phyloP scores from a whole-genome alignment of 2,888 invertebrate species.

The Drosophila formosana region DNA sequence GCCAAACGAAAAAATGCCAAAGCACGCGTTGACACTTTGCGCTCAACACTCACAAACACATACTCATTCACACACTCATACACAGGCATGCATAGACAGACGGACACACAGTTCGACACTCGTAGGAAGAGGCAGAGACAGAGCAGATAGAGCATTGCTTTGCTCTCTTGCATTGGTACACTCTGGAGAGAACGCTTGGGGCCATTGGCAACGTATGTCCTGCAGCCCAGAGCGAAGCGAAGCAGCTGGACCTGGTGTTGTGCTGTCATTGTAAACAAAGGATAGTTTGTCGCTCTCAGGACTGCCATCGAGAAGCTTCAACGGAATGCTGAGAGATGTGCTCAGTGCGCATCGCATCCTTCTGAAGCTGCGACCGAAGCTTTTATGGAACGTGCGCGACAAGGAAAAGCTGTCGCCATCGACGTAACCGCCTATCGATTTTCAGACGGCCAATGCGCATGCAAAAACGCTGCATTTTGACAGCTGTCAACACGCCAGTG shows the following conservation, averaged over 20 bases:
- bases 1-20: conserved; percentile 67
- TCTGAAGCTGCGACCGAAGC: conserved; percentile 32
- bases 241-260: conserved; percentile 26
- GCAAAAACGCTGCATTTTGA: conserved; percentile 70
- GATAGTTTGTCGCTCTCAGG: conserved; percentile 55
- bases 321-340: conserved; percentile 29
- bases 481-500: conserved; percentile 75
- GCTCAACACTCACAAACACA: conserved; percentile 69
- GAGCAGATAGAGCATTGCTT: conserved; percentile 21
- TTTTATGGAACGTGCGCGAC: conserved; percentile 45
- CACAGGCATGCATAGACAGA: conserved; percentile 18
- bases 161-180: conserved; percentile 58
- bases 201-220: conserved; percentile 63
- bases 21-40: conserved; percentile 78
- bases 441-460: conserved; percentile 61
- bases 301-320: conserved; percentile 23
- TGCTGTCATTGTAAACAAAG: conserved; percentile 75
- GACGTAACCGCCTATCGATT: conserved; percentile 71
- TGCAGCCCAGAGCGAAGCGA: conserved; percentile 64
- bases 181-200: conserved; percentile 70
- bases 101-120: conserved; percentile 6
- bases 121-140: background rate
- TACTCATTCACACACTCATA: conserved; percentile 19
- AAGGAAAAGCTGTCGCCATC: conserved; percentile 56
- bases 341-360: conserved; percentile 53